These are phyloP conservation scores for Callipepla squamata DNA, from an alignment of 2,113 vertebrate species.

Conservation along the genomic window DNA sequence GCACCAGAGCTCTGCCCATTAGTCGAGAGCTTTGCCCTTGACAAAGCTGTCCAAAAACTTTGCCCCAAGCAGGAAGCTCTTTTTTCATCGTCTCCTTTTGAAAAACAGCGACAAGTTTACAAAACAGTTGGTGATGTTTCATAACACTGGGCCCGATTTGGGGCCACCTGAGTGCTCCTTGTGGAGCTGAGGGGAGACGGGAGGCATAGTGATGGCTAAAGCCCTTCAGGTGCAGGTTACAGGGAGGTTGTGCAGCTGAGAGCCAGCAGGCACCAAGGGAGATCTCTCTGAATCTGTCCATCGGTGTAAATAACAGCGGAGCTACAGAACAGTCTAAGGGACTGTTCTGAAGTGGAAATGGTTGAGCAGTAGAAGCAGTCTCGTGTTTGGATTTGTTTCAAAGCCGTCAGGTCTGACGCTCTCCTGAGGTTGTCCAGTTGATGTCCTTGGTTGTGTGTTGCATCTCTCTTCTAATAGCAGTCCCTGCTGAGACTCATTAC, in stretches of 20 bases:
- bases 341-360: fast-evolving
- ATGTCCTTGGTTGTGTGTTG: background rate
- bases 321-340: background rate
- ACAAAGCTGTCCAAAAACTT: background rate
- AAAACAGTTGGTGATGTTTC: background rate
- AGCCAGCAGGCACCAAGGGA: background rate
- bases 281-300: background rate
- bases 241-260: background rate
- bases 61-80: background rate
- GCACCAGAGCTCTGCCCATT: background rate
- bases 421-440: background rate
- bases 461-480: background rate
- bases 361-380: background rate
- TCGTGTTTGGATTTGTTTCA: background rate
- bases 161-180: background rate
- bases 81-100: background rate
- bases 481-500: background rate
- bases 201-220: background rate
- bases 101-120: background rate
- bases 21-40: background rate
- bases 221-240: fast-evolving
- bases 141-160: fast-evolving
- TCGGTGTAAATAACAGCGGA: fast-evolving
- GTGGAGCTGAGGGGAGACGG: background rate
- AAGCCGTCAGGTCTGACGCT: background rate